Conservation (phyloP, 1,140 invertebrate species). For the Steinernema khuongi region DNA sequence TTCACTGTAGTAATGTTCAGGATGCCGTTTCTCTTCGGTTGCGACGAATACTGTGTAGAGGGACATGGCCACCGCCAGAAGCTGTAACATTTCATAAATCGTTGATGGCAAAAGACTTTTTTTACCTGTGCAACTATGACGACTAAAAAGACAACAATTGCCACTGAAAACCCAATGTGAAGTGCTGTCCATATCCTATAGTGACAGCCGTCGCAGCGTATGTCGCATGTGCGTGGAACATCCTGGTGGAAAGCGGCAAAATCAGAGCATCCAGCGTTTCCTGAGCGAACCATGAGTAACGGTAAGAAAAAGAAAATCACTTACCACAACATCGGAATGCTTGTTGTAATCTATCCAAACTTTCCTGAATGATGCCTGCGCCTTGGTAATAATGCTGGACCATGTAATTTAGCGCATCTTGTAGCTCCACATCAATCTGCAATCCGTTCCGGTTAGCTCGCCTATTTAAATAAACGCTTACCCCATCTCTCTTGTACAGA, state of each 20-base stretch:
- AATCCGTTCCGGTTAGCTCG: neutral
- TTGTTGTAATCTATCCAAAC: slow-evolving; percentile 51
- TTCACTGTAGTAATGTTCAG: neutral
- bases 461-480: slow-evolving; percentile 10
- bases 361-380: slow-evolving; percentile 52
- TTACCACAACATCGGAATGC: slow-evolving; percentile 57
- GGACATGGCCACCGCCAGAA: slow-evolving; percentile 24
- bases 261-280: slow-evolving; percentile 57
- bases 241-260: slow-evolving; percentile 57
- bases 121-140: slow-evolving; percentile 21
- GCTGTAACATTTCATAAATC: slow-evolving; percentile 4
- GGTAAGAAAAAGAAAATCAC: neutral
- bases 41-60: slow-evolving; percentile 26
- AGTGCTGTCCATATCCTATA: slow-evolving; percentile 40
- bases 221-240: slow-evolving; percentile 54
- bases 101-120: slow-evolving; percentile 2
- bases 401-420: slow-evolving; percentile 58
- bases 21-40: neutral
- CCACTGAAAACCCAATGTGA: slow-evolving; percentile 33
- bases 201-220: slow-evolving; percentile 58
- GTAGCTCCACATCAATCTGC: slow-evolving; percentile 56
- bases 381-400: slow-evolving; percentile 58
- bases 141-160: slow-evolving; percentile 26
- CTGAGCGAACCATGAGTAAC: slow-evolving; percentile 29
- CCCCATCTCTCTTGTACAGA: slow-evolving; percentile 55